These are phyloP conservation scores for Trichogramma pretiosum DNA, from an alignment of 1,140 invertebrate genomes.

Conservation along the genomic window DNA sequence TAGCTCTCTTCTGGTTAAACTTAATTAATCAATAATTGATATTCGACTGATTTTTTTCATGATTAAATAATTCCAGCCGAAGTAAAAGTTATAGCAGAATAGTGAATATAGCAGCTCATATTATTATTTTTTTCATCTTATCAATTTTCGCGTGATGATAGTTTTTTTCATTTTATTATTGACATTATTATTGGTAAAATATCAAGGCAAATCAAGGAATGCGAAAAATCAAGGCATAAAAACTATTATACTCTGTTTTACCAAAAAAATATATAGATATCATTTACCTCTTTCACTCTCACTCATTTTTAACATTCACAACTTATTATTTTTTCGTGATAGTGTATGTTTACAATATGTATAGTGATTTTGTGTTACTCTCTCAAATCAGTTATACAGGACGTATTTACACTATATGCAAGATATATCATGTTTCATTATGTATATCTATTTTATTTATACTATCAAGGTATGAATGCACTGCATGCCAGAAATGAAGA, in stretches of 20 bases:
- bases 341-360: conserved; percentile 24
- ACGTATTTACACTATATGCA: conserved; percentile 32
- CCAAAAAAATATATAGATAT: conserved; percentile 35
- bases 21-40: no score
- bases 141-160: conserved; percentile 13
- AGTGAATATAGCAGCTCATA: conserved; percentile 7
- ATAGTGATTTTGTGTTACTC: conserved; percentile 20
- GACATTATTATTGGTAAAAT: no score
- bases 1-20: no score
- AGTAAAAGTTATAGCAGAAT: conserved; percentile 12
- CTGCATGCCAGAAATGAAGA: conserved; percentile 25
- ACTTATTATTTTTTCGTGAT: no score
- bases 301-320: no score
- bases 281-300: no score
- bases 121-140: conserved; percentile 12
- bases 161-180: conserved; percentile 19
- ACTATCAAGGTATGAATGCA: conserved; percentile 17
- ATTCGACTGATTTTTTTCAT: background rate
- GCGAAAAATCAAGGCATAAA: conserved; percentile 36
- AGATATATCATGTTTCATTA: conserved; percentile 20
- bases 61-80: conserved; percentile 12
- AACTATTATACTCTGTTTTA: conserved; percentile 35
- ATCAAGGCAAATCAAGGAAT: conserved; percentile 31
- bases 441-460: no score
- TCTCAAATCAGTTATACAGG: conserved; percentile 21